phyloP scores from a whole-genome alignment of 2,113 vertebrate genomes.

The Desmodus rotundus region DNA sequence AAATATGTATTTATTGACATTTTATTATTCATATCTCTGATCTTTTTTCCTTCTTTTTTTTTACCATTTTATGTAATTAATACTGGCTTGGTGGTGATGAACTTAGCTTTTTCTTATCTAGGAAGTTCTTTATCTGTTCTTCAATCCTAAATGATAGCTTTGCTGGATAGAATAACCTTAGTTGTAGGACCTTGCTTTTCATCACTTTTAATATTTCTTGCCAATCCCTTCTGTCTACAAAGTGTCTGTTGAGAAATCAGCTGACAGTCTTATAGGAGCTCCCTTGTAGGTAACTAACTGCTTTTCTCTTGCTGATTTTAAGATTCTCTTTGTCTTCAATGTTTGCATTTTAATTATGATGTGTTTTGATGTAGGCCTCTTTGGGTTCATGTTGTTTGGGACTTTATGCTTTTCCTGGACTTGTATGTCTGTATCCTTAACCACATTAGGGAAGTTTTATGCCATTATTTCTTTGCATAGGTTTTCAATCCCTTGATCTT shows the following conservation, averaged over 20 bases:
- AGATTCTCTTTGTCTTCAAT: neutral
- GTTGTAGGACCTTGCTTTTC: neutral
- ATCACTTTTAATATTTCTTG: neutral
- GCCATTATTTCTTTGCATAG: neutral
- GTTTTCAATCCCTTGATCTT: neutral
- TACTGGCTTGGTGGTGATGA: neutral
- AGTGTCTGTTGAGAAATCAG: neutral
- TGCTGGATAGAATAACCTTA: neutral
- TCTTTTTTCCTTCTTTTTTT: no score
- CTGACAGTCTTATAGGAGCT: no score
- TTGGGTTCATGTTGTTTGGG: neutral
- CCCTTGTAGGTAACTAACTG: neutral
- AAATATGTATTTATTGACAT: neutral
- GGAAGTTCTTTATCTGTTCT: neutral
- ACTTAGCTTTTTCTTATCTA: neutral
- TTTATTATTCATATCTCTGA: neutral
- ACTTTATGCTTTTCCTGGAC: neutral
- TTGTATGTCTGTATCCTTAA: neutral
- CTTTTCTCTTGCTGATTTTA: neutral
- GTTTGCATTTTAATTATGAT: neutral
- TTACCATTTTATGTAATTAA: neutral
- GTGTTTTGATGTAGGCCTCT: neutral
- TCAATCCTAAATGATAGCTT: neutral
- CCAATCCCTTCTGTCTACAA: neutral
- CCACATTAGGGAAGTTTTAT: neutral